phyloP scores from a whole-genome alignment of 1,140 invertebrate genomes.

The Calliphora vicina region DNA sequence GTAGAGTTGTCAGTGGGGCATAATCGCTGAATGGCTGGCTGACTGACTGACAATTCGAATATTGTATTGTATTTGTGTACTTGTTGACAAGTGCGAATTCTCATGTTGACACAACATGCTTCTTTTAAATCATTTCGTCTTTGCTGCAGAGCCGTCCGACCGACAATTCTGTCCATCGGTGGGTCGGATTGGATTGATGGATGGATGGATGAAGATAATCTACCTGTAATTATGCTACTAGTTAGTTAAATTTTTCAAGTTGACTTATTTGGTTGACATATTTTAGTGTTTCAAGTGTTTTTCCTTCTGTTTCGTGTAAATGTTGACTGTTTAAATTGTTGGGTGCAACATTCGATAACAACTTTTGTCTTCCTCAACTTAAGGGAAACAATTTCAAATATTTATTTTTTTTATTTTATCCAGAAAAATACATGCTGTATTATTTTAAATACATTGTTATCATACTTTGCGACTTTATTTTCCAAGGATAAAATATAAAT shows the following conservation, averaged over 20 bases:
- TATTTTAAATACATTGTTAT: slow-evolving; percentile 10
- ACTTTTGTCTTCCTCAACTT: background rate
- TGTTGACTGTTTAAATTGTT: background rate
- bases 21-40: background rate
- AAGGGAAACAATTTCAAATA: slow-evolving; percentile 17
- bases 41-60: background rate
- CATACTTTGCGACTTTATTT: background rate
- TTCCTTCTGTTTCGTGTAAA: background rate
- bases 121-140: slow-evolving; percentile 24
- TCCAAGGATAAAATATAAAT: slow-evolving; percentile 3
- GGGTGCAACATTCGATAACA: slow-evolving; percentile 18
- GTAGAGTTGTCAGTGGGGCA: background rate
- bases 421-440: background rate
- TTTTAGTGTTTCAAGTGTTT: slow-evolving; percentile 23
- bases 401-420: slow-evolving; percentile 2
- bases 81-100: slow-evolving; percentile 40
- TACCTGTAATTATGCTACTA: slow-evolving; percentile 22
- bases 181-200: background rate
- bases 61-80: slow-evolving; percentile 23
- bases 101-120: slow-evolving; percentile 40
- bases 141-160: slow-evolving; percentile 9
- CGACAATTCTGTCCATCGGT: background rate
- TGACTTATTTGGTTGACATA: slow-evolving; percentile 29
- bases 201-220: slow-evolving; percentile 32
- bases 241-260: slow-evolving; percentile 22